These are phyloP conservation scores for Drosophila nasuta DNA, from an alignment of 1,140 invertebrate species.

Conservation along the genomic window DNA sequence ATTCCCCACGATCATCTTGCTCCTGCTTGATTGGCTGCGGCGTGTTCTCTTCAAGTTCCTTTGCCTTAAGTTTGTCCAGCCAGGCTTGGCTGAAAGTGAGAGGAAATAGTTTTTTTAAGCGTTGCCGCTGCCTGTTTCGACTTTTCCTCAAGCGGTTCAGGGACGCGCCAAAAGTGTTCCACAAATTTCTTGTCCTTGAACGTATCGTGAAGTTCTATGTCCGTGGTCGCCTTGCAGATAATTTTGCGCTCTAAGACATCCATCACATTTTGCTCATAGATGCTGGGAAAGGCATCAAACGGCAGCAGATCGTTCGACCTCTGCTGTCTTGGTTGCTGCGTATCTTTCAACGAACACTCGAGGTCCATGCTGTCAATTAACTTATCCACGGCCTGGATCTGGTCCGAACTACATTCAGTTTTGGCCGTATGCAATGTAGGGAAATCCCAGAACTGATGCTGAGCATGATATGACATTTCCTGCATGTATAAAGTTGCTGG, in stretches of 20 bases:
- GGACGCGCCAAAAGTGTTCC: constrained; percentile 71
- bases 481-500: constrained; percentile 72
- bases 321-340: constrained; percentile 54
- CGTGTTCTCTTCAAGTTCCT: constrained; percentile 42
- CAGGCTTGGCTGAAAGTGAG: constrained; percentile 63
- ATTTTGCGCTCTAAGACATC: constrained; percentile 70
- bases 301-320: constrained; percentile 69
- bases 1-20: constrained; percentile 7
- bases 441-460: constrained; percentile 80
- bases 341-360: constrained; percentile 50
- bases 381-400: constrained; percentile 68
- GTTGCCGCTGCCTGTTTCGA: constrained; percentile 61
- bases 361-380: constrained; percentile 77
- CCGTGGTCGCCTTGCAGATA: constrained; percentile 12
- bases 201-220: constrained; percentile 20
- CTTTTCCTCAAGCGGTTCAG: constrained; percentile 65
- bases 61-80: constrained; percentile 64
- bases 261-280: constrained; percentile 73
- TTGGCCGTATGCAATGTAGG: constrained; percentile 64
- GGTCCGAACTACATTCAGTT: constrained; percentile 62
- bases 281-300: constrained; percentile 67
- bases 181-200: constrained; percentile 57
- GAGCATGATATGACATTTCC: constrained; percentile 72
- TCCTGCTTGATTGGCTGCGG: constrained; percentile 45
- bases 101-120: constrained; percentile 71